A percentile compares a stretch with the other conserved stretches of the same genome.
Evolutionary conservation across 2,113 vertebrate genomes (phyloP).

Genomic region (Passer montanus): DNA sequence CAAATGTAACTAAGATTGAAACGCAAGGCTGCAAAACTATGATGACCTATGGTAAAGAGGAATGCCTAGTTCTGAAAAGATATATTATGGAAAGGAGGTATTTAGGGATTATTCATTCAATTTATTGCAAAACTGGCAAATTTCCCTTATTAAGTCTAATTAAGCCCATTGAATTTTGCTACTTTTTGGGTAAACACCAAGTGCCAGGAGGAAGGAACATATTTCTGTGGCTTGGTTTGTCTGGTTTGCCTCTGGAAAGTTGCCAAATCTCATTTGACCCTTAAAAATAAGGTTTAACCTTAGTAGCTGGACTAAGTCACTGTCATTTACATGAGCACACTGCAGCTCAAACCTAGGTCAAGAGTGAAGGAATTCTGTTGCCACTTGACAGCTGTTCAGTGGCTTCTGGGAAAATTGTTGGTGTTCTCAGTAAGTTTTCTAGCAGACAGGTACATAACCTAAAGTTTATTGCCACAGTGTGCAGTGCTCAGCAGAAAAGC

Average conservation of each 20-base stretch:
- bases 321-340: not conserved
- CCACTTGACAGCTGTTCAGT: not conserved
- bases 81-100: not conserved
- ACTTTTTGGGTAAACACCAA: not conserved
- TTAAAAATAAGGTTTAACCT: slow-evolving; percentile 2
- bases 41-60: not conserved
- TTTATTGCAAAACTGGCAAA: not conserved
- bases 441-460: not conserved
- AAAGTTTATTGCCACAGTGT: not conserved
- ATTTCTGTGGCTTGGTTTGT: not conserved
- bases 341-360: not conserved
- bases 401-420: not conserved
- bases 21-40: not conserved
- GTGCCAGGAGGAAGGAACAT: not conserved
- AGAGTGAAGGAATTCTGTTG: not conserved
- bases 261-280: not conserved
- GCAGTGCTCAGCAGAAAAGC: not conserved
- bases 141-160: slow-evolving; percentile 6
- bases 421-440: not conserved
- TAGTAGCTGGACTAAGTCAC: not conserved
- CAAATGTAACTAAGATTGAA: not conserved
- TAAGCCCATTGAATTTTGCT: not conserved
- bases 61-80: not conserved
- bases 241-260: not conserved
- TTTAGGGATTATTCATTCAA: not conserved